Conservation (phyloP, 2,888 invertebrate genomes). For the Sphinx pinastri region DNA sequence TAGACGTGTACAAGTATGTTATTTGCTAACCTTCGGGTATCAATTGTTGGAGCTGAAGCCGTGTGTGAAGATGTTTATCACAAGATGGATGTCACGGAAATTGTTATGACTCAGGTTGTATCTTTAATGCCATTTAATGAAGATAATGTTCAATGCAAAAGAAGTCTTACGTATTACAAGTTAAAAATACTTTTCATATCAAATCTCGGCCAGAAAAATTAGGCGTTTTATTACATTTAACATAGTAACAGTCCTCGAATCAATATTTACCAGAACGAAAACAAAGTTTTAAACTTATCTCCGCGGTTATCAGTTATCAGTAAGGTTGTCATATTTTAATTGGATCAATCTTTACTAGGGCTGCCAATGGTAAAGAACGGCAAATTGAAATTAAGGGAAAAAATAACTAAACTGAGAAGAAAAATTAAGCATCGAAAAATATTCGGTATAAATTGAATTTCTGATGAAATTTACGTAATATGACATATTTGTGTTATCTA, state of each 20-base stretch:
- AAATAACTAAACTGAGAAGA: background rate
- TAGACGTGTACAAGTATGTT: constrained; percentile 41
- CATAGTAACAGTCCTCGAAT: too few species aligned
- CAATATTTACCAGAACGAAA: too few species aligned
- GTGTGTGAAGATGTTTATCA: constrained; percentile 55
- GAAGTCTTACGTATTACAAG: too few species aligned
- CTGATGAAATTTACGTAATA: too few species aligned
- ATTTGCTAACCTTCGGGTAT: constrained; percentile 67
- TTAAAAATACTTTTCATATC: too few species aligned
- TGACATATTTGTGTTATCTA: too few species aligned
- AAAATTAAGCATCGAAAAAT: too few species aligned
- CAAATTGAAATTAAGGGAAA: background rate
- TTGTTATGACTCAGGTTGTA: constrained; percentile 32
- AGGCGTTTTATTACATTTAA: too few species aligned
- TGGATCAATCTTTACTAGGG: background rate
- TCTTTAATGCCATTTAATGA: background rate
- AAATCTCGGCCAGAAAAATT: too few species aligned
- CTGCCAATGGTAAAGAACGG: too few species aligned
- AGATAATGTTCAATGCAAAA: too few species aligned
- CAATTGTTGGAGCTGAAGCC: constrained; percentile 55
- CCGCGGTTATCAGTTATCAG: background rate
- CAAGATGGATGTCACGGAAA: constrained; percentile 53
- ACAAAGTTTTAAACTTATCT: background rate
- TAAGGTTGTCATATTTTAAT: constrained; percentile 19
- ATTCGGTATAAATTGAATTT: too few species aligned